Base-by-base conservation (phyloP, 1,140 invertebrate genomes). In the Mamestra configurata region DNA sequence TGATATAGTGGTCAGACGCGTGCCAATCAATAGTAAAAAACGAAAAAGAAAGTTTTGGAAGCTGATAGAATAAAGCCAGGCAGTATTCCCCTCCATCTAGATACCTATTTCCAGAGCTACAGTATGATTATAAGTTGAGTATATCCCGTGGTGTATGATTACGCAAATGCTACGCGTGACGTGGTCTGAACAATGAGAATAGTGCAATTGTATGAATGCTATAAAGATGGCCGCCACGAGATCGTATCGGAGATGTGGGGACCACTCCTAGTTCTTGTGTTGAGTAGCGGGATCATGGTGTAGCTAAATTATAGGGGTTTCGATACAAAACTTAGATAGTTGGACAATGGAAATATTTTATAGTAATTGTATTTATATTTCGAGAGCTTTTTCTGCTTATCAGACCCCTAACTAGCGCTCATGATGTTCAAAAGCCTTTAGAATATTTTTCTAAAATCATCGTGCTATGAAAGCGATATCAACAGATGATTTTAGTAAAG, bases 81-180 rank as follows among this genome's bases (percentile, higher is more conserved):
- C 11, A 37, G 37, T 37, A 64, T 40, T 13, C 0, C 4, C 43
- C 43, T 66, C 18, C 20, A 40, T 20, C 18, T 22, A 66, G 61
- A 22, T 18, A 43, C 31, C n/a, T 37, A 40, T 20, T 20, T 20
- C n/a, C 13, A 40, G 40, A 20, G 35, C 8, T 59, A 27, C 55
- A 6, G 24, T 59, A 70, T 24, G 15, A 70, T 70, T 22, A 70
- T 49, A 49, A 70, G 40, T n/a, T n/a, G 22, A 40, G 35, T n/a
- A 35, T n/a, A 46, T 70, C 66, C 22, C 13, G 20, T 5, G 18
- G 40, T 22, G 66, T 70, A 49, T 70, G 66, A 70, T 70, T 70
- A 70, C 66, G 66, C 66, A 70, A 70, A 70, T 70, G 66, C 3
- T 24, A 68, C 64, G 64, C 66, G 66, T 70, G 66, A 70, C 22